Evolutionary conservation across 2,797 vertebrate species (phyloP).

Genomic region (Acanthis flammea): DNA sequence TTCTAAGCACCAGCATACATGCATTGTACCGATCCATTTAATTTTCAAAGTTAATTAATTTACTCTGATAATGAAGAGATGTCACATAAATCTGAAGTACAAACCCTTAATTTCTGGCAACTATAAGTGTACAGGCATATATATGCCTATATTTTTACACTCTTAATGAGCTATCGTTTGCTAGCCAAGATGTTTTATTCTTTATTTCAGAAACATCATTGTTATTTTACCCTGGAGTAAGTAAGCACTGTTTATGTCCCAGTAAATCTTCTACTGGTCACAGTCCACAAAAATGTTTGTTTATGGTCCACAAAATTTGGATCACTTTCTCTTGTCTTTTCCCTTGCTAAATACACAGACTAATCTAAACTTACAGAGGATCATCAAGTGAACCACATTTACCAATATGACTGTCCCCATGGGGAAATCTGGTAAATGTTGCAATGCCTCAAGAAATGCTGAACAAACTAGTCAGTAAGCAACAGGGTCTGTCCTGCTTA

Average conservation of each 20-base stretch:
- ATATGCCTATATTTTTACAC: not conserved
- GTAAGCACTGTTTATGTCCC: not conserved
- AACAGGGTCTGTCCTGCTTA: not conserved
- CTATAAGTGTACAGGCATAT: not conserved
- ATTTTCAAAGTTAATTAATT: slow-evolving; percentile 6
- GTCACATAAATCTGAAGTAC: not conserved
- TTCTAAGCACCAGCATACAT: not conserved
- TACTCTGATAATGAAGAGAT: not conserved
- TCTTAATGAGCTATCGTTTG: not conserved
- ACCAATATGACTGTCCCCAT: not conserved
- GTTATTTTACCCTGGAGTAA: not conserved
- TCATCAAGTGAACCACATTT: not conserved
- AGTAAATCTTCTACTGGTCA: not conserved
- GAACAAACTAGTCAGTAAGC: not conserved
- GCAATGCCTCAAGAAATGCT: not conserved
- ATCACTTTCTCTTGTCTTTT: slow-evolving; percentile 1
- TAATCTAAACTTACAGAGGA: not conserved
- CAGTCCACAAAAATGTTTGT: not conserved
- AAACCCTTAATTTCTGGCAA: not conserved
- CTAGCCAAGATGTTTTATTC: not conserved
- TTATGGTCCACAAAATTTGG: not conserved
- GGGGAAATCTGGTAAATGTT: not conserved
- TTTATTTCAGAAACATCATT: not conserved
- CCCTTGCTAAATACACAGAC: not conserved
- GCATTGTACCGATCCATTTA: not conserved